Conservation (phyloP, 2,113 vertebrate genomes). For the Donacobius atricapilla region DNA sequence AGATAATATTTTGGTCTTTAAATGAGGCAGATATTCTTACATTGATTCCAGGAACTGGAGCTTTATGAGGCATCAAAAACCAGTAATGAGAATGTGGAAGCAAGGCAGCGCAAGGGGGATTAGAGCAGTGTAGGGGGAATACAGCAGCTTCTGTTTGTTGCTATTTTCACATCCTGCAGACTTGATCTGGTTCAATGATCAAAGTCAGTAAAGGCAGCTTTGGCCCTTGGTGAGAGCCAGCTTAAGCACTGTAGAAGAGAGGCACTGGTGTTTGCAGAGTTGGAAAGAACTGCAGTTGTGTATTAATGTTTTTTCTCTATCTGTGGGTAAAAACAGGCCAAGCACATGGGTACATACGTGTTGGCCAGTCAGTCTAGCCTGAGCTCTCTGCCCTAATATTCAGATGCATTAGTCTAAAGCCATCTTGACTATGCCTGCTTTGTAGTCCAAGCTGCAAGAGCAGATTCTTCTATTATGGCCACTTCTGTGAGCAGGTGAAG, state of each 20-base stretch:
- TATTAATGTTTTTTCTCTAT: neutral
- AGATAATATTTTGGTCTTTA: neutral
- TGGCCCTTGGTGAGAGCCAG: neutral
- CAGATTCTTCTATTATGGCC: neutral
- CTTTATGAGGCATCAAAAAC: neutral
- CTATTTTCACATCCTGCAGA: neutral
- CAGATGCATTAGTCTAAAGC: neutral
- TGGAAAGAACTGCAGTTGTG: neutral
- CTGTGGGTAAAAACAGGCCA: neutral
- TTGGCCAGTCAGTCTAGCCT: neutral
- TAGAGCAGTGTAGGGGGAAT: neutral
- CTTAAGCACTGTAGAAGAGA: neutral
- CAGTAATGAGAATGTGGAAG: neutral
- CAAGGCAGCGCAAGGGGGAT: neutral
- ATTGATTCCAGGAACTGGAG: neutral
- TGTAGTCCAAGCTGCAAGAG: neutral
- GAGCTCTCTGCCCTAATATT: neutral
- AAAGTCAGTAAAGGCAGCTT: neutral
- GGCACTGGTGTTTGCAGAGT: fast-evolving
- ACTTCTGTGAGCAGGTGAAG: neutral
- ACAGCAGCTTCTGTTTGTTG: neutral
- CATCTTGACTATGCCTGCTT: neutral
- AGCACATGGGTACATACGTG: neutral
- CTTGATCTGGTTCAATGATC: neutral
- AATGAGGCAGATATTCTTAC: neutral